These are phyloP conservation scores for Cataglyphis cursor DNA, from an alignment of 2,888 invertebrate species.

Conservation along the genomic window DNA sequence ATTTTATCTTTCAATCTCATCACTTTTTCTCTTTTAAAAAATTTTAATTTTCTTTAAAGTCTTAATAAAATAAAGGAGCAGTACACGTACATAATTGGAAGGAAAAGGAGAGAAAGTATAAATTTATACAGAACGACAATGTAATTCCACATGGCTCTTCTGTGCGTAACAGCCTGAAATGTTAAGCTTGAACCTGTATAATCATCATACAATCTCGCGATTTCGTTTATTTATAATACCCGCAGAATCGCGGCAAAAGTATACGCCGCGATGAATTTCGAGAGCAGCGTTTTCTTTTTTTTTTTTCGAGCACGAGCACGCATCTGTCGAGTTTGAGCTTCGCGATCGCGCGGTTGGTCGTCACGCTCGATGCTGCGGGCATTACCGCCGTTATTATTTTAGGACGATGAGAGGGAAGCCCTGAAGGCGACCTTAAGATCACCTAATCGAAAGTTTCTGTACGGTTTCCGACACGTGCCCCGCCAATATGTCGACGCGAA, in stretches of 20 bases:
- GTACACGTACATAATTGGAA: neutral
- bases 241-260: slow-evolving; percentile 71
- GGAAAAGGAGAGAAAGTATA: neutral
- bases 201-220: slow-evolving; percentile 77
- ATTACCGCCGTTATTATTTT: slow-evolving; percentile 70
- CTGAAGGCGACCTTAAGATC: slow-evolving; percentile 76
- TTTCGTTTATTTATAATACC: slow-evolving; percentile 82
- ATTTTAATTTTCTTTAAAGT: neutral
- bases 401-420: slow-evolving; percentile 75
- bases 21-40: neutral
- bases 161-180: slow-evolving; percentile 55
- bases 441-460: slow-evolving; percentile 79
- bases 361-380: slow-evolving; percentile 42
- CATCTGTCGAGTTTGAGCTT: slow-evolving; percentile 58
- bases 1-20: neutral
- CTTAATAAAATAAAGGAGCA: neutral
- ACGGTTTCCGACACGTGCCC: slow-evolving; percentile 71
- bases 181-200: slow-evolving; percentile 77
- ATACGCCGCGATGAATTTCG: slow-evolving; percentile 72
- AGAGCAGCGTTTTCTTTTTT: slow-evolving; percentile 57
- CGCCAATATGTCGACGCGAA: slow-evolving; percentile 35
- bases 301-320: slow-evolving; percentile 55
- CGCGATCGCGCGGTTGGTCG: slow-evolving; percentile 4
- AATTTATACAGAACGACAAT: neutral
- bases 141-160: slow-evolving; percentile 9